These are phyloP conservation scores for Ecdyonurus torrentis DNA, from an alignment of 2,888 invertebrate species.

Conservation along the genomic window DNA sequence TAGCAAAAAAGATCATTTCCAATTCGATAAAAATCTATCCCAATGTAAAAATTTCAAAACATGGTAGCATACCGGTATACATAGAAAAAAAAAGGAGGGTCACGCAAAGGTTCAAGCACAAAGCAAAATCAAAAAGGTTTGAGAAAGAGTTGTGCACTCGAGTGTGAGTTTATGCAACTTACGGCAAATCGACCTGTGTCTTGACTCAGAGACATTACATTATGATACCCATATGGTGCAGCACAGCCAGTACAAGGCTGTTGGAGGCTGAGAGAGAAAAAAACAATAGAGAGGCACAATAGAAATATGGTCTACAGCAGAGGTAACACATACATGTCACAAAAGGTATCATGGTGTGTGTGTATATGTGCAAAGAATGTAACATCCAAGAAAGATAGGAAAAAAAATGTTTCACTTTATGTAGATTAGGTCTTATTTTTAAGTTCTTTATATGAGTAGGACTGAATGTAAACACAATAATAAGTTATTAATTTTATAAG, in stretches of 20 bases:
- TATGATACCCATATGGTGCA: constrained; percentile 89
- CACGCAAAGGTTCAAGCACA: neutral
- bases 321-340: constrained; percentile 1
- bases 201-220: constrained; percentile 79
- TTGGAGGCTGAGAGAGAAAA: constrained; percentile 40
- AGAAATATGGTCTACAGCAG: constrained; percentile 4
- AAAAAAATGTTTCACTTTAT: constrained; percentile 6
- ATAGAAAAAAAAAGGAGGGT: neutral
- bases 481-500: no score
- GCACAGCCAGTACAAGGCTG: constrained; percentile 68
- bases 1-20: no score
- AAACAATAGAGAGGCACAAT: constrained; percentile 4
- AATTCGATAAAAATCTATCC: no score
- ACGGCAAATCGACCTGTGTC: constrained; percentile 74
- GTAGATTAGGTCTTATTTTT: neutral
- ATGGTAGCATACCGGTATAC: no score
- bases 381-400: neutral
- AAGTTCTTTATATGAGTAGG: no score
- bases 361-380: no score
- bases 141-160: neutral
- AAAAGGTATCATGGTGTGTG: no score
- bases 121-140: neutral
- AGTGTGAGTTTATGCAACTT: no score
- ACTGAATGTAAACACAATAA: no score
- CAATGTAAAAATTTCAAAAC: no score